These are phyloP conservation scores for Sphaerophoria rueppellii DNA, from an alignment of 2,888 invertebrate species.

Conservation along the genomic window DNA sequence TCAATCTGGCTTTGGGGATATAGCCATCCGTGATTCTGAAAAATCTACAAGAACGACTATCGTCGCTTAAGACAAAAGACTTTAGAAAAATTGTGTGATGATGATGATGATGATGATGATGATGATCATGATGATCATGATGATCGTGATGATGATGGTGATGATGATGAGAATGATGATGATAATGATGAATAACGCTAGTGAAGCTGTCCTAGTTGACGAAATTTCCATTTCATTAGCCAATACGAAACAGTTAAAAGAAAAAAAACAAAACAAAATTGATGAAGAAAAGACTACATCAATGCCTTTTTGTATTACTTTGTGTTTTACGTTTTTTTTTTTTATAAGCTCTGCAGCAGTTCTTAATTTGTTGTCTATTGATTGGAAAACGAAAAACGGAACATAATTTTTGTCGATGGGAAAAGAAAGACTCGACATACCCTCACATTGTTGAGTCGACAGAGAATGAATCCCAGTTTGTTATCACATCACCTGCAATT, in stretches of 20 bases:
- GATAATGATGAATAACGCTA: too few species aligned
- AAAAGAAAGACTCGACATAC: background rate
- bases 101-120: too few species aligned
- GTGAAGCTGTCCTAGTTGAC: background rate
- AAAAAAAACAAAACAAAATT: background rate
- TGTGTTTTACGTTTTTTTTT: constrained; percentile 40
- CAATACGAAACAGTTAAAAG: background rate
- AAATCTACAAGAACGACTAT: too few species aligned
- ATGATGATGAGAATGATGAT: too few species aligned
- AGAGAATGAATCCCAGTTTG: constrained; percentile 17
- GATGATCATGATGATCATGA: too few species aligned
- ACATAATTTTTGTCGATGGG: background rate
- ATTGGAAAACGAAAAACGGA: constrained; percentile 24
- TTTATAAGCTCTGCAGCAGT: constrained; percentile 36
- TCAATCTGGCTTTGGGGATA: too few species aligned
- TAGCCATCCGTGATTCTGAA: too few species aligned
- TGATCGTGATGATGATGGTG: too few species aligned
- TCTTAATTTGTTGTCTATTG: constrained; percentile 2
- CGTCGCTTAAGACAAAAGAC: too few species aligned
- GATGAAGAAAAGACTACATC: background rate
- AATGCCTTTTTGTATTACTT: constrained; percentile 24
- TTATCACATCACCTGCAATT: constrained; percentile 71
- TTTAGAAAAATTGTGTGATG: too few species aligned
- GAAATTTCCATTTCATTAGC: constrained; percentile 53
- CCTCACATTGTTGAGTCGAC: background rate